Percentiles rank a stretch among this genome's conserved stretches.
phyloP scores from a whole-genome alignment of 2,113 vertebrate genomes.

The Aegotheles bennettii region DNA sequence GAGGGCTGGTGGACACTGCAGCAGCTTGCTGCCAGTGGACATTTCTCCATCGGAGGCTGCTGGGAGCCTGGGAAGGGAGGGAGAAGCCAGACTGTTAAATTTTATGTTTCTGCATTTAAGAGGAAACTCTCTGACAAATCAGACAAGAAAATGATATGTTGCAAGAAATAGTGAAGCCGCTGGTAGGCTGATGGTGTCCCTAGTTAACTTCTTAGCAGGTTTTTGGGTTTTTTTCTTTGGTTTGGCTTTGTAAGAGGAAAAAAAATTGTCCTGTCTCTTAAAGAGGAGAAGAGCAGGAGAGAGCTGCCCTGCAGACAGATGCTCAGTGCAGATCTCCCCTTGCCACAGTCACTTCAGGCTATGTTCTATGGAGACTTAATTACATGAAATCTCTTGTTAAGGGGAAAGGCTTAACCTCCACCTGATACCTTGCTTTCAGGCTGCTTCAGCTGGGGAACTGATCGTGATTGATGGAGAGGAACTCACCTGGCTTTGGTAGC shows the following conservation, averaged over 20 bases:
- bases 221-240: neutral
- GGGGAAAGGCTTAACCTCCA: neutral
- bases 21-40: accelerated
- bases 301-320: neutral
- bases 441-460: neutral
- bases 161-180: conserved; percentile 37
- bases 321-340: neutral
- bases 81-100: conserved; percentile 11
- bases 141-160: conserved; percentile 59
- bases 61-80: neutral
- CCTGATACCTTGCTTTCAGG: neutral
- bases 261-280: neutral
- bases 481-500: neutral
- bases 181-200: conserved; percentile 14
- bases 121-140: conserved; percentile 41
- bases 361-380: neutral
- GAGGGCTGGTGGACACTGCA: accelerated
- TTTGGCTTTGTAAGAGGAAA: neutral
- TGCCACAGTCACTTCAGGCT: neutral
- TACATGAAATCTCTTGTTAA: neutral
- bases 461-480: neutral
- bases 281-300: neutral
- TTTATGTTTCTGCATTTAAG: neutral
- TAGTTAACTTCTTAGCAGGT: neutral
- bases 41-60: neutral